Conservation (phyloP, 2,888 invertebrate species). For the Eupithecia vulgata region DNA sequence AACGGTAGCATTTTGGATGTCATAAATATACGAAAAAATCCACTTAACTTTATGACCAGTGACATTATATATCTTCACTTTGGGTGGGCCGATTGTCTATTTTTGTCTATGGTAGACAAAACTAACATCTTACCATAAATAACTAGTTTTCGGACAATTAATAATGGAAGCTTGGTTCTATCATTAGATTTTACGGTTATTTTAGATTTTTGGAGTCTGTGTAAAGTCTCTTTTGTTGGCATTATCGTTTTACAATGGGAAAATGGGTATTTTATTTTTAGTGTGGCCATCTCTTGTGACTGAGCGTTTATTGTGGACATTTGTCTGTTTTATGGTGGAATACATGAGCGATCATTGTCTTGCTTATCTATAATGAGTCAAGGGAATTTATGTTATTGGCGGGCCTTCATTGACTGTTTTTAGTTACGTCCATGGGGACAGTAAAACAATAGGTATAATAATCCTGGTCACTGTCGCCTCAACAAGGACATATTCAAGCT, state of each 20-base stretch:
- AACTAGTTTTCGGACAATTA: slow-evolving; percentile 80
- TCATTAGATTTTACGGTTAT: slow-evolving; percentile 64
- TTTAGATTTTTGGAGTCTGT: slow-evolving; percentile 45
- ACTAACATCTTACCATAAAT: slow-evolving; percentile 73
- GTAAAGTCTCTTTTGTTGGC: slow-evolving; percentile 41
- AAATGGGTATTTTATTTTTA: slow-evolving; percentile 26
- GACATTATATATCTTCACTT: slow-evolving; percentile 62
- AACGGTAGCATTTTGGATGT: slow-evolving; percentile 59
- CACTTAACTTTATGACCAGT: slow-evolving; percentile 67
- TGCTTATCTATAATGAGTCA: slow-evolving; percentile 2
- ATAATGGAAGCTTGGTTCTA: slow-evolving; percentile 69
- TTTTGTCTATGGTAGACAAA: slow-evolving; percentile 68
- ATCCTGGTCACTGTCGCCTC: too few species aligned
- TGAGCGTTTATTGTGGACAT: slow-evolving; percentile 17
- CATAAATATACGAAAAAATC: slow-evolving; percentile 63
- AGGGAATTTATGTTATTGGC: slow-evolving; percentile 5
- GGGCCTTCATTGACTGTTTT: background rate
- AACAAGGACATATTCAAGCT: too few species aligned
- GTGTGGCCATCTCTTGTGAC: slow-evolving; percentile 23
- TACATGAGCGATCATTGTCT: slow-evolving; percentile 9
- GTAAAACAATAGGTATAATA: too few species aligned
- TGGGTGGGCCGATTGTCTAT: slow-evolving; percentile 78
- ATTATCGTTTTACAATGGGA: slow-evolving; percentile 27
- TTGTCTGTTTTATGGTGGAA: slow-evolving; percentile 4
- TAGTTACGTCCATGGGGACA: background rate